Percentiles rank a stretch among this genome's conserved stretches.
These are phyloP conservation scores for Silurus asotus DNA, from an alignment of 2,113 vertebrate species.

Conservation along the genomic window DNA sequence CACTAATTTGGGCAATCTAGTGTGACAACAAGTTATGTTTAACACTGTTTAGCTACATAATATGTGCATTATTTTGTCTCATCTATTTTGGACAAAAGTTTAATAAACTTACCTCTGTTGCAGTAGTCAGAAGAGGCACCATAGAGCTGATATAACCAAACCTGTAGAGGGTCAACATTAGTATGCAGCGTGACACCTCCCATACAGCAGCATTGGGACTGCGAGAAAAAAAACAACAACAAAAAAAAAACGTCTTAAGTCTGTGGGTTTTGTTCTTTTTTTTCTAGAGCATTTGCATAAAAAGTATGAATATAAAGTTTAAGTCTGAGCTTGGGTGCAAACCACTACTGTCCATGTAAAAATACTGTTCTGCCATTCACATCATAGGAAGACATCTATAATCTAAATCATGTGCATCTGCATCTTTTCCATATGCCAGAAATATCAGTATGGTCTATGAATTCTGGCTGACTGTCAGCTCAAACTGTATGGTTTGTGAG, in stretches of 20 bases:
- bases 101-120: conserved; percentile 74
- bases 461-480: neutral
- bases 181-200: conserved; percentile 78
- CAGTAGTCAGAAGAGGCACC: conserved; percentile 61
- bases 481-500: neutral
- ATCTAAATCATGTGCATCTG: neutral
- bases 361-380: neutral
- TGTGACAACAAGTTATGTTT: neutral
- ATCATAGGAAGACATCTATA: neutral
- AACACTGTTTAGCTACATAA: neutral
- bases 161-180: conserved; percentile 68
- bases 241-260: neutral
- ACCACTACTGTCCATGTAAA: neutral
- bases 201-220: conserved; percentile 73
- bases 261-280: neutral
- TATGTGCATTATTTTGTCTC: neutral
- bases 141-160: conserved; percentile 65
- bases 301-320: neutral
- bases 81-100: neutral
- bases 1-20: conserved; percentile 13
- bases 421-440: neutral
- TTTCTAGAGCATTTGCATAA: neutral
- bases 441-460: neutral
- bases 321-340: neutral
- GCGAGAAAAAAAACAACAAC: conserved; percentile 29